Conservation (phyloP, 1,140 invertebrate species). For the Mizuhopecten yessoensis region DNA sequence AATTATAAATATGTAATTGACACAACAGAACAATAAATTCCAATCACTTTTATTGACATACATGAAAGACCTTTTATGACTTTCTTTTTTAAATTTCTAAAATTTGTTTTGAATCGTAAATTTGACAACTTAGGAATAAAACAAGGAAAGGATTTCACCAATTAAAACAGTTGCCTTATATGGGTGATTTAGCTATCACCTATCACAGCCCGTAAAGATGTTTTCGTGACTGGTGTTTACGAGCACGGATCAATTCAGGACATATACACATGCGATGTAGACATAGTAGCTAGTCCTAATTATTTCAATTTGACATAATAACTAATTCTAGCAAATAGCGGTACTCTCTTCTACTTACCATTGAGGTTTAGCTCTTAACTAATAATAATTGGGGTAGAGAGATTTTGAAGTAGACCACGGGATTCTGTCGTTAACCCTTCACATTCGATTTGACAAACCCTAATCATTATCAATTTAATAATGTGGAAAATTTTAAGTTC, state of each 20-base stretch:
- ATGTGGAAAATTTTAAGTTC: not conserved
- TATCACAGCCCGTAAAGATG: not conserved
- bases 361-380: not conserved
- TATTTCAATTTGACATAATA: conserved; percentile 3
- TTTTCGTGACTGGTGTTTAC: not conserved
- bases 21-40: no score
- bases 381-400: conserved; percentile 28
- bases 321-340: not conserved
- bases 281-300: not conserved
- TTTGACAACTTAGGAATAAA: no score
- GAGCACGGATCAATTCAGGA: not conserved
- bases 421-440: not conserved
- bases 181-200: no score
- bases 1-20: no score
- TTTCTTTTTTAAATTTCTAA: no score
- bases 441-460: not conserved
- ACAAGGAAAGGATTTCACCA: no score
- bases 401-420: not conserved
- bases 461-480: not conserved
- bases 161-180: no score
- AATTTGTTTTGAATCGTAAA: no score
- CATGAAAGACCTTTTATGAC: no score
- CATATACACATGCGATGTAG: not conserved
- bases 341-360: not conserved
- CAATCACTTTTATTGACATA: no score